Conservation (phyloP, 2,113 vertebrate genomes). For the Sprattus sprattus region DNA sequence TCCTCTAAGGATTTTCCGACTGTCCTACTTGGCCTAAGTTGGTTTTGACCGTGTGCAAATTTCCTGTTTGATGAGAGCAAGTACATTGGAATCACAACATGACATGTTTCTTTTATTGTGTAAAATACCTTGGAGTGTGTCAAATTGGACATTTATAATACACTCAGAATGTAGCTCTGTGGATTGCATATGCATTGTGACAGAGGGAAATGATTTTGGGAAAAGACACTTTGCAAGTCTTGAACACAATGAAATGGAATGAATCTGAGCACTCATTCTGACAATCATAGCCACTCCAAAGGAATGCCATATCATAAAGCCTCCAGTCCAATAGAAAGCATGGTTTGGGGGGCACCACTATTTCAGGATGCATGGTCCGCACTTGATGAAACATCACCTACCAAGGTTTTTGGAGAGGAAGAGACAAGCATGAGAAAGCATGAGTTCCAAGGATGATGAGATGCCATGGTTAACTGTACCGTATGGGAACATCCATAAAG, state of each 20-base stretch:
- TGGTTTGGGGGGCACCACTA: background rate
- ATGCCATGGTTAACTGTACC: slow-evolving; percentile 34
- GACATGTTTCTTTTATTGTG: slow-evolving; percentile 11
- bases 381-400: background rate
- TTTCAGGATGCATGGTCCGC: background rate
- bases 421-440: slow-evolving; percentile 28
- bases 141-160: background rate
- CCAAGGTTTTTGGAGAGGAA: background rate
- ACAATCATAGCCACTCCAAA: background rate
- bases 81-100: background rate
- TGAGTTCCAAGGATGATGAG: slow-evolving; percentile 5
- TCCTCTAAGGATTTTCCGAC: background rate
- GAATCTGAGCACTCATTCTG: background rate
- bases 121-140: background rate
- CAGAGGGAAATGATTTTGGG: background rate
- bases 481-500: slow-evolving; percentile 43
- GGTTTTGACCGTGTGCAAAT: background rate
- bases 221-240: background rate
- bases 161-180: background rate
- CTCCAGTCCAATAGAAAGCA: background rate
- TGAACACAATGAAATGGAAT: background rate
- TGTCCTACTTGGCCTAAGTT: background rate
- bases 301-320: background rate
- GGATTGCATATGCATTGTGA: background rate
- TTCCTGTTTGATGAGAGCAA: background rate